A percentile compares a stretch with the other conserved stretches of the same genome.
These are phyloP conservation scores for Mesoclemmys tuberculata DNA, from an alignment of 2,113 vertebrate genomes.

Conservation along the genomic window DNA sequence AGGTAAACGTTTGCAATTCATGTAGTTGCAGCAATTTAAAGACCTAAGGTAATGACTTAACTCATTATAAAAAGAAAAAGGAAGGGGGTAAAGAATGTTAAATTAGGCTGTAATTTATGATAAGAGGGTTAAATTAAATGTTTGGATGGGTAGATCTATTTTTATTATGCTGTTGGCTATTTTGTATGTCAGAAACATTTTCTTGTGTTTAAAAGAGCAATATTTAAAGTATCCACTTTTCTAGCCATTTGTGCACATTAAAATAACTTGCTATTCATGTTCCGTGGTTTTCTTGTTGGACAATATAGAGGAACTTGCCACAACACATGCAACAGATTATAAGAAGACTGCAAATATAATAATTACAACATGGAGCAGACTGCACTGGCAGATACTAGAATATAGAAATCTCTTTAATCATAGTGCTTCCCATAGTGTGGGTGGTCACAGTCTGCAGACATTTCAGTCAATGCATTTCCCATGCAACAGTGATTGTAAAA, in stretches of 20 bases:
- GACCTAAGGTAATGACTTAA: not conserved
- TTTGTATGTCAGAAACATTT: slow-evolving; percentile 52
- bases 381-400: slow-evolving; percentile 70
- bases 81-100: not conserved
- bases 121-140: slow-evolving; percentile 55
- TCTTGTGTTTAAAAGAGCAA: slow-evolving; percentile 46
- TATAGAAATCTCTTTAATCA: slow-evolving; percentile 78
- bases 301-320: slow-evolving; percentile 59
- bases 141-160: slow-evolving; percentile 20
- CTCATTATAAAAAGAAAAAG: not conserved
- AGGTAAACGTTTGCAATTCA: slow-evolving; percentile 5
- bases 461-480: slow-evolving; percentile 47
- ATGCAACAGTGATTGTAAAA: slow-evolving; percentile 52
- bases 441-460: slow-evolving; percentile 72
- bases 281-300: slow-evolving; percentile 71
- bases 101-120: not conserved
- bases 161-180: slow-evolving; percentile 20
- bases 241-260: slow-evolving; percentile 55
- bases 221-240: slow-evolving; percentile 63
- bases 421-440: slow-evolving; percentile 74
- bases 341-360: slow-evolving; percentile 76
- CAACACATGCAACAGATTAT: slow-evolving; percentile 83
- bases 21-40: slow-evolving; percentile 31
- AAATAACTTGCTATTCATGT: slow-evolving; percentile 62
- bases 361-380: slow-evolving; percentile 78